Evolutionary conservation across 2,888 invertebrate species (phyloP), one percentile per base, ranked within the genome.

Genomic region (Himalopsyche kuldschensis): DNA sequence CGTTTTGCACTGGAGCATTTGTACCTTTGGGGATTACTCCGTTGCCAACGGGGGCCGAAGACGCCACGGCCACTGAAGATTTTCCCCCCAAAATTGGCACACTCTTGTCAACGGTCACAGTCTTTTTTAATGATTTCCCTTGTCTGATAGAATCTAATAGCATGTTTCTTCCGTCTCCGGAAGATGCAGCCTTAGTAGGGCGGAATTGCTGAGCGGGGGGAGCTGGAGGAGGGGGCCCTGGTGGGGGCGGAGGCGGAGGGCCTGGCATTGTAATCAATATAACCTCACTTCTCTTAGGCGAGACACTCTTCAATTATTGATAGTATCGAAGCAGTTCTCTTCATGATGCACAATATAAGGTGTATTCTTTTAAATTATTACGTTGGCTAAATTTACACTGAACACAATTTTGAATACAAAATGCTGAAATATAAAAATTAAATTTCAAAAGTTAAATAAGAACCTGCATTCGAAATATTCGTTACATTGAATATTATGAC

Each of bases 31-130:
- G 87, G 32, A 90, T 89, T 1, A 88, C 87, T 32, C 90, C 89
- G 87, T 90, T 90, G 2, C 90, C 90, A 79, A 89, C 88, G 0
- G 89, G 87, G 1, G 88, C 87, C 17, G 84, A 63, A 17, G 48
- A 27, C 86, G 87, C 88, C n/a, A 88, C 85, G 30, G 87, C 88
- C 88, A 88, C 89, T 86, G 90, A 87, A 86, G 89, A 90, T 90
- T 92, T 93, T 90, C 97, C 96, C 87, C 94, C 91, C 87, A 97
- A 91, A 79, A 93, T 89, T 0, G 98, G 98, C 80, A 94, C 95
- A 93, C 98, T 98, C 90, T 97, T 96, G 89, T 98, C 98, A 88
- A 96, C 95, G n/a, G 97, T 97, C 0, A 95, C 94, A 81, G 97
- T 93, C 90, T 97, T 97, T 90, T 96, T 97, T 87, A 98, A 91